Evolutionary conservation across 2,888 invertebrate genomes (phyloP), one percentile per base, ranked within the genome.

Genomic region (Xestia xanthographa): DNA sequence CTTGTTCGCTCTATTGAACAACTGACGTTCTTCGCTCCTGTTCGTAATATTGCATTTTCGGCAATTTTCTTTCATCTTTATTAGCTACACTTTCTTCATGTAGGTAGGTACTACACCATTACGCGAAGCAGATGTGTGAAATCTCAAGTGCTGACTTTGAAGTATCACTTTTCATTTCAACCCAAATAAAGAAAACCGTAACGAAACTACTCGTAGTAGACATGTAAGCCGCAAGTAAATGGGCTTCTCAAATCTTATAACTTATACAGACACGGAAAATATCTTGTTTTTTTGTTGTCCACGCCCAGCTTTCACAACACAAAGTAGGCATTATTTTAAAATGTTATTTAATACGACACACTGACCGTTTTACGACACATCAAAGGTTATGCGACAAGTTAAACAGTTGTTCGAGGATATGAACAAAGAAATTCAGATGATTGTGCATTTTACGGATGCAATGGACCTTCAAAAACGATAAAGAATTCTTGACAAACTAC

Each of bases 271-370:
- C 85, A 79, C 62, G 78, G 82, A 88, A 86, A 84, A 83, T 77
- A 69, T 86, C 84, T 85, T 68, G 80, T 88, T 91, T 89, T 77
- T 65, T 89, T 90, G 90, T 88, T 88, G 90, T 89, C 87, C 89
- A 87, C 87, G 84, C 79, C 80, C 88, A 90, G 92, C 95, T 94
- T 95, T 95, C 95, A 94, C 95, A 94, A 66, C 60, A 85, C 80
- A 85, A 88, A 87, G 91, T 91, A 90, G 92, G 91, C 87, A 91
- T 92, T 92, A 92, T 94, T 92, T 83, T 93, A 90, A 92, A 92
- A 84, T 92, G 90, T 94, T 94, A 93, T 93, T 94, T 93, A 94
- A 94, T 93, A 92, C 90, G 92, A 90, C 93, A 93, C 88, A 92
- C 91, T 95, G 92, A 92, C 93, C 94, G 90, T 90, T 89, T 91